Percentiles rank a stretch among this genome's conserved stretches.
phyloP scores from a whole-genome alignment of 2,888 invertebrate genomes.

The Drosophila neutralis region DNA sequence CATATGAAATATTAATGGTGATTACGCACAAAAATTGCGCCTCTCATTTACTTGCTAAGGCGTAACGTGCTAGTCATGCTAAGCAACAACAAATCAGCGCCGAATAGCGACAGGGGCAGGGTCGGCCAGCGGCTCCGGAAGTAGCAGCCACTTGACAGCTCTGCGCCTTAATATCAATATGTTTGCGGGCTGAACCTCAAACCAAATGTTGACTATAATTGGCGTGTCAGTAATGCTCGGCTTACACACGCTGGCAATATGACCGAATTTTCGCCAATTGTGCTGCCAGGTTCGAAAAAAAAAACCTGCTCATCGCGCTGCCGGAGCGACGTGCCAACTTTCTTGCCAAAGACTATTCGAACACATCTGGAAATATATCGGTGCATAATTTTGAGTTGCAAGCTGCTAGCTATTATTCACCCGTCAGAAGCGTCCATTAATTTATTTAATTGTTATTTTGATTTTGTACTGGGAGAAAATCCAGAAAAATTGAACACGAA shows the following conservation, averaged over 20 bases:
- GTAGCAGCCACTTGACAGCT: constrained; percentile 22
- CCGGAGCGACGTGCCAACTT: background rate
- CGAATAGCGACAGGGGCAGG: background rate
- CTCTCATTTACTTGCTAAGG: constrained; percentile 13
- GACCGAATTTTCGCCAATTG: background rate
- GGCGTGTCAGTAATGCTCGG: constrained; percentile 9
- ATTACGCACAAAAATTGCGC: constrained; percentile 31
- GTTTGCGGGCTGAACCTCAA: constrained; percentile 6
- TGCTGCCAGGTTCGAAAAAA: background rate
- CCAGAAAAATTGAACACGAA: background rate
- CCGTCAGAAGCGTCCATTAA: background rate
- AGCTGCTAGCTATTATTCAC: background rate
- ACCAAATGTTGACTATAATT: constrained; percentile 28
- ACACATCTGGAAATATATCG: background rate
- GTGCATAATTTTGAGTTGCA: background rate
- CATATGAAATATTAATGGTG: constrained; percentile 46
- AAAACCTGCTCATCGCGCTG: background rate
- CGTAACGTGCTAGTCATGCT: constrained; percentile 30
- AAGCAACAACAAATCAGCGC: constrained; percentile 27
- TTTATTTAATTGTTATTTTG: background rate
- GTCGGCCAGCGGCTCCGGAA: background rate
- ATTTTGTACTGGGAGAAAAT: background rate
- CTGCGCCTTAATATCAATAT: constrained; percentile 22
- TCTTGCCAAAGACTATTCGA: background rate
- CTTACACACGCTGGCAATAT: background rate